Percentiles rank a stretch among this genome's conserved stretches.
These are phyloP conservation scores for Cerceris ruficornis DNA, from an alignment of 2,888 invertebrate species.

Conservation along the genomic window DNA sequence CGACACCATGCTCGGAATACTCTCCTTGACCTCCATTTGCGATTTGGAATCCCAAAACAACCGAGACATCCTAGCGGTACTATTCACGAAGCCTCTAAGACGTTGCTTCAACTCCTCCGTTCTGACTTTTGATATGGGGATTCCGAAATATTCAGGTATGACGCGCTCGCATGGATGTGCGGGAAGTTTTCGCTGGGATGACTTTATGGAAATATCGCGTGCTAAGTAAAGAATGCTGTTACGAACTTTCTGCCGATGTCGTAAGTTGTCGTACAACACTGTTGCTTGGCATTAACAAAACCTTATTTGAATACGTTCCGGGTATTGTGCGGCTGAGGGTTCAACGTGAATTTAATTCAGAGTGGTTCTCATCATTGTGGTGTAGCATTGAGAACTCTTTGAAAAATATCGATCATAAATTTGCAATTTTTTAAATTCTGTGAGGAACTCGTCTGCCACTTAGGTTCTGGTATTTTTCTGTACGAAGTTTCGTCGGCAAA, in stretches of 20 bases:
- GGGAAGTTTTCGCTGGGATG: not conserved
- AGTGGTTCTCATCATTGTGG: too few relatives aligned
- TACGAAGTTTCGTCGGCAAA: too few relatives aligned
- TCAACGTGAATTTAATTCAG: too few relatives aligned
- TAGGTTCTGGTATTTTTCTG: too few relatives aligned
- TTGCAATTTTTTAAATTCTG: too few relatives aligned
- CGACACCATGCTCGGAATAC: slow-evolving; percentile 34
- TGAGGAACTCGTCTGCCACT: too few relatives aligned
- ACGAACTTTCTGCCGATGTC: not conserved
- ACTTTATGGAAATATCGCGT: slow-evolving; percentile 6
- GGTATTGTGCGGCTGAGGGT: not conserved
- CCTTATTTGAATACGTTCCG: too few relatives aligned
- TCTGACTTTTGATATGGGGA: slow-evolving; percentile 24
- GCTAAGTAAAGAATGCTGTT: not conserved
- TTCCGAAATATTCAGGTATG: not conserved
- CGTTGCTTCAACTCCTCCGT: slow-evolving; percentile 8
- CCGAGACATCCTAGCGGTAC: slow-evolving; percentile 26
- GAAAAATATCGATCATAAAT: too few relatives aligned
- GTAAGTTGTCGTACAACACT: not conserved
- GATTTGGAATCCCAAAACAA: slow-evolving; percentile 59
- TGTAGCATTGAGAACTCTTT: too few relatives aligned
- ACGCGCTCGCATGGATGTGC: not conserved
- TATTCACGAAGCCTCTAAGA: not conserved
- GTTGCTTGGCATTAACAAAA: too few relatives aligned
- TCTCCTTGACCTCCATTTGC: slow-evolving; percentile 62